Evolutionary conservation across 2,888 invertebrate genomes (phyloP), one percentile per base, ranked within the genome.

Genomic region (Platypus cylindrus): DNA sequence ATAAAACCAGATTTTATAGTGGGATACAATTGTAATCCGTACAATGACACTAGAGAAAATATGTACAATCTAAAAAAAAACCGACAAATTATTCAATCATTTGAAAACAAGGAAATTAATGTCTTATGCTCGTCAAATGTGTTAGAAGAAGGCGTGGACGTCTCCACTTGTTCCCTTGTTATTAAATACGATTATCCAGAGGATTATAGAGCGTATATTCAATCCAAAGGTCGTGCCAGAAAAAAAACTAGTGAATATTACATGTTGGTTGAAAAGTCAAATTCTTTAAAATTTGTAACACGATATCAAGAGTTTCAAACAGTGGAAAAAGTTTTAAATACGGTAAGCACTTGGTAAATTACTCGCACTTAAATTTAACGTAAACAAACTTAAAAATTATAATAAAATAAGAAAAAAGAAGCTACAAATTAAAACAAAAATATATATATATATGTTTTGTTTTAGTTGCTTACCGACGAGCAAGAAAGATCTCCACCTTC

Each of bases 181-280:
- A 51, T 91, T 12, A 71, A 80, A 31, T 84, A 78, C 53, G 85
- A 87, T 53, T 54, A 62, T 2, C 71, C 83, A 0, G 54, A 65
- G 32, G 78, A 82, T 48, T 84, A 83, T 48, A 37, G 85, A 30
- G 78, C 84, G 0, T 94, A 91, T 53, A 73, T 93, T 23, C 90
- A 91, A 60, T 83, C 87, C 40, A 89, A 90, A 71, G 90, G 87
- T 48, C 71, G 94, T 35, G 93, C 93, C 0, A 67, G 84, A n/a
- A 67, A 69, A 46, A 52, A 55, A 3, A 56, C 66, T 0, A 76
- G 84, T n/a, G 59, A 60, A 7, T 85, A 67, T 46, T 62, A 72
- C 0, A 58, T 81, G 15, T 53, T 82, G 48, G 46, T 73, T 0
- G 52, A 67, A 2, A 34, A 46, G 1, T 2, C 30, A 0, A 60